Percentiles rank a stretch among this genome's conserved stretches.
Conservation (phyloP, 1,140 invertebrate genomes). For the Oryzaephilus surinamensis region DNA sequence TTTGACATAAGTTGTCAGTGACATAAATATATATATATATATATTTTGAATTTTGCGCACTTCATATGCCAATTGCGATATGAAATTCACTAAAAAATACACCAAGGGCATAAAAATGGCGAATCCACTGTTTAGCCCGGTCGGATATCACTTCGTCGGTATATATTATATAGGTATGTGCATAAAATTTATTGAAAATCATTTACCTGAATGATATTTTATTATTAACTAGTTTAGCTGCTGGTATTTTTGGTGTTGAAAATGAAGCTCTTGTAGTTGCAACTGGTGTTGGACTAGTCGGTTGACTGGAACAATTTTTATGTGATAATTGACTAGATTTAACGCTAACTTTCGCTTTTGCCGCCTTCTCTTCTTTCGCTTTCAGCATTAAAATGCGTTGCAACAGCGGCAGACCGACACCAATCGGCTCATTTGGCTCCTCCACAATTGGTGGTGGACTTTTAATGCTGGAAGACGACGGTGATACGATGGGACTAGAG, state of each 20-base stretch:
- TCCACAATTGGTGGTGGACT: constrained; percentile 33
- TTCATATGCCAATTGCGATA: too few relatives aligned
- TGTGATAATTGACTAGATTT: not conserved
- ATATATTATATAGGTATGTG: too few relatives aligned
- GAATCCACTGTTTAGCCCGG: too few relatives aligned
- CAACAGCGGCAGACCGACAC: constrained; percentile 62
- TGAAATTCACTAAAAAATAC: too few relatives aligned
- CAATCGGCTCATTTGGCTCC: constrained; percentile 50
- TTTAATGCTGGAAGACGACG: constrained; percentile 34
- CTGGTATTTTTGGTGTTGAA: not conserved
- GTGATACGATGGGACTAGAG: constrained; percentile 38
- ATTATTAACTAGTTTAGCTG: not conserved
- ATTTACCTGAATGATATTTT: not conserved
- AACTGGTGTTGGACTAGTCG: not conserved
- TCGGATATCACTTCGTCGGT: too few relatives aligned
- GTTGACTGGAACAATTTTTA: not conserved
- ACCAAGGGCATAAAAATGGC: too few relatives aligned
- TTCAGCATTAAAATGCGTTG: constrained; percentile 69
- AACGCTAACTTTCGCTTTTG: constrained; percentile 15
- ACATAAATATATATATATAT: too few relatives aligned
- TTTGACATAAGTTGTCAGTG: too few relatives aligned
- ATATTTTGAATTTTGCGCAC: too few relatives aligned
- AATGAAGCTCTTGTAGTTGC: not conserved
- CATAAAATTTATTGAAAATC: not conserved
- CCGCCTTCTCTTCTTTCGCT: constrained; percentile 62